Evolutionary conservation across 2,797 vertebrate genomes (phyloP).

Genomic region (Podarcis lilfordi): DNA sequence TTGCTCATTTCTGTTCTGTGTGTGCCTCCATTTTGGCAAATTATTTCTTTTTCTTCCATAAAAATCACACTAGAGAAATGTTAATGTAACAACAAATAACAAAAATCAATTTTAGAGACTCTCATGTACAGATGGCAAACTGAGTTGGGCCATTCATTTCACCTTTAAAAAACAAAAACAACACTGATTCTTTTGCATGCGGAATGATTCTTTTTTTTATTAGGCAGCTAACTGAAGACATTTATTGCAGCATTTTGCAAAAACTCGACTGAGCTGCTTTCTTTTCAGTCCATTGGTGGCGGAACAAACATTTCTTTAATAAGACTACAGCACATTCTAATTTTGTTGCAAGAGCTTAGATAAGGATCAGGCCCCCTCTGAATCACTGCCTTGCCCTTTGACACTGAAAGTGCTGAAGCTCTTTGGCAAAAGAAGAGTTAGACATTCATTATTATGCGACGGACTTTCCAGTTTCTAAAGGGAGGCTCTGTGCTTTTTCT

Average conservation of each 20-base stretch:
- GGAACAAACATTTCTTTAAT: constrained; percentile 95
- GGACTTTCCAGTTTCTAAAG: constrained; percentile 84
- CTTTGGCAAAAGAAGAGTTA: constrained; percentile 85
- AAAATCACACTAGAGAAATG: not conserved
- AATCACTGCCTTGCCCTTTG: constrained; percentile 90
- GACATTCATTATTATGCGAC: constrained; percentile 90
- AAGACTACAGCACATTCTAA: constrained; percentile 83
- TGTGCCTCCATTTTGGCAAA: not conserved
- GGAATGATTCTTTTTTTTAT: constrained; percentile 79
- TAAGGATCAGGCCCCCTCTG: constrained; percentile 86
- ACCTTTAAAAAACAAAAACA: constrained; percentile 61
- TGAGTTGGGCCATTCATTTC: constrained; percentile 64
- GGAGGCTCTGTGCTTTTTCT: constrained; percentile 86
- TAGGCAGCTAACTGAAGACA: constrained; percentile 73
- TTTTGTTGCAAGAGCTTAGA: constrained; percentile 88
- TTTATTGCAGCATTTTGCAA: constrained; percentile 81
- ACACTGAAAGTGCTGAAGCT: constrained; percentile 83
- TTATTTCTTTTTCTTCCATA: not conserved
- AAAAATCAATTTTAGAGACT: constrained; percentile 31
- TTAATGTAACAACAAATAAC: not conserved
- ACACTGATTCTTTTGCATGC: not conserved
- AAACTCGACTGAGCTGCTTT: constrained; percentile 78
- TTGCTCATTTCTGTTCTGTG: not conserved
- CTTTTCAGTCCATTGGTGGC: constrained; percentile 81
- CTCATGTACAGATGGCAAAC: constrained; percentile 53